phyloP scores from a whole-genome alignment of 2,888 invertebrate genomes.

The Cephalotes varians region DNA sequence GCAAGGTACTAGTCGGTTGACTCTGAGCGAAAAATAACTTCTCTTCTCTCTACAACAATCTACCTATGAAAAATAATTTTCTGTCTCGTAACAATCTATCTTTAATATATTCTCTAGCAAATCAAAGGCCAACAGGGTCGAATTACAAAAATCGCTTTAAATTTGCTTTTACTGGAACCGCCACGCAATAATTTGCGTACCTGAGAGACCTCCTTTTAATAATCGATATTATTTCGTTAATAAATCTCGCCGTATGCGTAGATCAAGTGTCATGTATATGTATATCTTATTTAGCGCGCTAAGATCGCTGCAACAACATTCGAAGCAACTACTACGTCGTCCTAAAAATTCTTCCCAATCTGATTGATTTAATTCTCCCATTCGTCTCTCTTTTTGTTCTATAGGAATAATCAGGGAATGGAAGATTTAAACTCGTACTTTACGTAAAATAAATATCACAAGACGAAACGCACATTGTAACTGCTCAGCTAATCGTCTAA shows the following conservation, averaged over 20 bases:
- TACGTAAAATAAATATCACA: neutral
- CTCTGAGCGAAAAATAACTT: conserved; percentile 22
- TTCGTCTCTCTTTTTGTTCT: neutral
- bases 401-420: neutral
- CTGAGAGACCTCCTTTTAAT: conserved; percentile 9
- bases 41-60: conserved; percentile 12
- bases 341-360: neutral
- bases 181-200: conserved; percentile 14
- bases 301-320: conserved; percentile 35
- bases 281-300: conserved; percentile 13
- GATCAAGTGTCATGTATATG: neutral
- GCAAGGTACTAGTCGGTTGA: conserved; percentile 13
- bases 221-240: conserved; percentile 7
- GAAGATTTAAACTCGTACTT: neutral
- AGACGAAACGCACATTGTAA: conserved; percentile 1
- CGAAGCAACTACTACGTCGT: conserved; percentile 26
- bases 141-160: conserved; percentile 24
- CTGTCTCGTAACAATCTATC: conserved; percentile 23
- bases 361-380: neutral
- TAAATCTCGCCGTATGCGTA: conserved; percentile 12
- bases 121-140: conserved; percentile 24
- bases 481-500: neutral
- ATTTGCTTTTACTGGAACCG: conserved; percentile 16
- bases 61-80: conserved; percentile 19
- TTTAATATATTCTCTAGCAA: conserved; percentile 3